Evolutionary conservation across 2,797 vertebrate species (phyloP).

Genomic region (Columba guinea): DNA sequence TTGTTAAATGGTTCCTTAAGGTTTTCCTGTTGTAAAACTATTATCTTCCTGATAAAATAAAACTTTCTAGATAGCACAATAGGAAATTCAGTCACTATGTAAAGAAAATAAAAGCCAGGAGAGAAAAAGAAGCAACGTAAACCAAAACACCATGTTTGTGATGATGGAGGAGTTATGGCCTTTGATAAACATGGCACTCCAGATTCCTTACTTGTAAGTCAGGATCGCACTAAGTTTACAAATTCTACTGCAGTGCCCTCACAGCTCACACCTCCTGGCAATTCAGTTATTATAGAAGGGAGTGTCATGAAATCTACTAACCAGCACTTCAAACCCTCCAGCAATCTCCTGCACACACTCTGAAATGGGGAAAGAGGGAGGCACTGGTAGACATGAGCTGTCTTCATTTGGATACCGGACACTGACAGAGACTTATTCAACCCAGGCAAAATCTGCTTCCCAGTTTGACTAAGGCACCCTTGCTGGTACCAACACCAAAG

Average conservation of each 20-base stretch:
- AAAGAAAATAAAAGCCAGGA: background rate
- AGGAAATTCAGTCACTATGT: background rate
- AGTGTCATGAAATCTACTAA: background rate
- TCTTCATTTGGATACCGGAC: background rate
- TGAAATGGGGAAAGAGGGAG: background rate
- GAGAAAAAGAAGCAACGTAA: background rate
- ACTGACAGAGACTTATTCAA: background rate
- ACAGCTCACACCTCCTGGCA: background rate
- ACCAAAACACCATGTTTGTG: background rate
- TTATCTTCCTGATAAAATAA: background rate
- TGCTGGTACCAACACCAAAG: background rate
- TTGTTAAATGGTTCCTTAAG: background rate
- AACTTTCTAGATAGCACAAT: background rate
- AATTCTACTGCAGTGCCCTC: background rate
- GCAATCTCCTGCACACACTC: background rate
- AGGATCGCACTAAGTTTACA: background rate
- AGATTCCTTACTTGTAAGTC: background rate
- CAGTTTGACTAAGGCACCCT: background rate
- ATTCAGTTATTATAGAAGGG: background rate
- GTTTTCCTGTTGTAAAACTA: background rate
- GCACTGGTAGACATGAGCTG: rapidly evolving
- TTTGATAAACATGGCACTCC: background rate
- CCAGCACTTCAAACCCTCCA: background rate
- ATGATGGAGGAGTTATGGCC: background rate
- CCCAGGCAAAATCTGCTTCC: background rate